Evolutionary conservation across 2,888 invertebrate genomes (phyloP), one percentile per base, ranked within the genome.

Genomic region (Scaptomyza polygonia): DNA sequence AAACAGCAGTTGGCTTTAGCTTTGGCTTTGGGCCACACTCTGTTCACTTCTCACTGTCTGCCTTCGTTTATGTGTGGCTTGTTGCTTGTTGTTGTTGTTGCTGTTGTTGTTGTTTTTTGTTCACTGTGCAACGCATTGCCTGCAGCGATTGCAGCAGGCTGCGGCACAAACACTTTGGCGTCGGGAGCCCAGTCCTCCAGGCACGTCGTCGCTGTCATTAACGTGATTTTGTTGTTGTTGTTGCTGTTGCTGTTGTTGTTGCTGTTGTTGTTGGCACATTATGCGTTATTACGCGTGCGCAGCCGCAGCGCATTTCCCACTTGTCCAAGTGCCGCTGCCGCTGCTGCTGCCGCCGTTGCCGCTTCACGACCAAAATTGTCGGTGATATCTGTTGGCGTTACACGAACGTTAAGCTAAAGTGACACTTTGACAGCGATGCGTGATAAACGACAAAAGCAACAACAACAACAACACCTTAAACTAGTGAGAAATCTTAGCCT

Each of bases 401-500:
- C 72, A 70, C 58, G 68, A 71, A 82, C 84, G 79, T 76, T 88
- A 87, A 88, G 84, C 77, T 74, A 86, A 86, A 88, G 88, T 89
- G 89, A 89, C 89, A 89, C 76, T 77, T 89, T 89, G 89, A 89
- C 89, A 89, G 89, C 83, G 84, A 89, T 88, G 88, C 89, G 89
- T 89, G 89, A 89, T 89, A 89, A 89, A 89, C 89, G 88, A 86
- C 86, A 79, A 85, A 78, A 72, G 76, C 74, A 62, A 45, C 54
- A 34, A 3, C 45, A 45, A 12, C 30, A 30, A 9, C 48, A 40
- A 48, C 39, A 67, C 25, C 29, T 7, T 9, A 0, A 27, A 29
- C 44, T 36, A 45, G 14, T n/a, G 14, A 25, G 16, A 16, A 39
- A 39, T 16, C 39, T 16, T 1, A 16, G 9, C 39, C 16, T 9